Evolutionary conservation across 2,888 invertebrate species (phyloP).

Genomic region (Eupithecia abbreviata): DNA sequence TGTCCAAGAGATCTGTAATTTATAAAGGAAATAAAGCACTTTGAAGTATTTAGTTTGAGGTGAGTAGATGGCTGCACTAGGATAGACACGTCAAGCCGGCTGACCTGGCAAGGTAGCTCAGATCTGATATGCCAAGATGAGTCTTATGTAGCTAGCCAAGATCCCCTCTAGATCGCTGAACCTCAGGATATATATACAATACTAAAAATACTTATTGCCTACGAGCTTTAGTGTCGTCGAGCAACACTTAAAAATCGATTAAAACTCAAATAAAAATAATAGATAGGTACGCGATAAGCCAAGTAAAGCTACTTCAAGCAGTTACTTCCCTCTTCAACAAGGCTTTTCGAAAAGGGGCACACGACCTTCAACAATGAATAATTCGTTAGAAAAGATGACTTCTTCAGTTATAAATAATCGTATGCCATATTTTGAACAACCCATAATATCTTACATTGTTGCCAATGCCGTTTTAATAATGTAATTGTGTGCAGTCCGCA

Average conservation of each 20-base stretch:
- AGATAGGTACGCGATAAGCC: not conserved
- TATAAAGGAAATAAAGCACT: no score
- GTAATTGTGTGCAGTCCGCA: constrained; percentile 26
- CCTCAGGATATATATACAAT: not conserved
- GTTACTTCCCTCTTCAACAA: not conserved
- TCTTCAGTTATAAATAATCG: not conserved
- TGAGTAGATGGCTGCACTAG: no score
- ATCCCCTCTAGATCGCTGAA: not conserved
- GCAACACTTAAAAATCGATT: not conserved
- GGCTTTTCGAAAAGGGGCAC: not conserved
- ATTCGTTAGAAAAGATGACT: not conserved
- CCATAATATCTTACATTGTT: not conserved
- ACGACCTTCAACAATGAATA: not conserved
- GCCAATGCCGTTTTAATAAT: constrained; percentile 12
- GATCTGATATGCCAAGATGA: not conserved
- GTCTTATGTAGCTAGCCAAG: not conserved
- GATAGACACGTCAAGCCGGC: no score
- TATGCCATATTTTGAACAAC: not conserved
- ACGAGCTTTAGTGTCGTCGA: not conserved
- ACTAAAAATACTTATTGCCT: not conserved
- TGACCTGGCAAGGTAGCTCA: no score
- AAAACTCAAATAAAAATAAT: not conserved
- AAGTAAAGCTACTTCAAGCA: not conserved
- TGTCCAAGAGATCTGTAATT: no score
- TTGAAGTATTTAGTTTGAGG: no score